phyloP scores from a whole-genome alignment of 2,797 vertebrate genomes.

The Girardinus metallicus region DNA sequence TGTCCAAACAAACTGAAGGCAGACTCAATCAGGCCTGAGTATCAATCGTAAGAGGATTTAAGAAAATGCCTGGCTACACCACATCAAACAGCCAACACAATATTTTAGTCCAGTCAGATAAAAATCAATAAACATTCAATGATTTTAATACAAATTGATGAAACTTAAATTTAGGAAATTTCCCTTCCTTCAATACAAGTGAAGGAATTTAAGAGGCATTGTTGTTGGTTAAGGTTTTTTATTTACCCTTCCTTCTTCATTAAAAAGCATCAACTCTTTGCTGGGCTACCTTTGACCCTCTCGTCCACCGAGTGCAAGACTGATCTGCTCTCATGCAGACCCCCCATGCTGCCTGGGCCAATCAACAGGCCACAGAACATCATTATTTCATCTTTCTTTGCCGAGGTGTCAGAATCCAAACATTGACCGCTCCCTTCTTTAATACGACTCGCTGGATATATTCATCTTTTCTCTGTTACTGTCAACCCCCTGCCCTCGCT shows the following conservation, averaged over 20 bases:
- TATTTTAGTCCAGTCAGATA: neutral
- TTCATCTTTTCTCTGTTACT: constrained; percentile 45
- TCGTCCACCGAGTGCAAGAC: constrained; percentile 50
- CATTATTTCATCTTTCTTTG: constrained; percentile 60
- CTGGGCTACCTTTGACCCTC: constrained; percentile 54
- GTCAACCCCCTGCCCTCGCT: constrained; percentile 33
- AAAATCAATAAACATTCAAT: neutral
- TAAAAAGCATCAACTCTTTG: constrained; percentile 47
- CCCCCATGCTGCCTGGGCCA: constrained; percentile 57
- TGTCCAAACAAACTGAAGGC: no score
- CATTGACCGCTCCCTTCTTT: constrained; percentile 55
- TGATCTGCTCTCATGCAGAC: constrained; percentile 46
- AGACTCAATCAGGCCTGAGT: no score
- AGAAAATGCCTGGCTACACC: no score
- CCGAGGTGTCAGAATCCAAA: constrained; percentile 44
- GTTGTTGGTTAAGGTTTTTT: constrained; percentile 24
- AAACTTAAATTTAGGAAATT: neutral
- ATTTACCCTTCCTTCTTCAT: constrained; percentile 36
- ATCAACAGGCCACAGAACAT: constrained; percentile 58
- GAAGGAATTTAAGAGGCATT: neutral
- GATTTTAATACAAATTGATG: neutral
- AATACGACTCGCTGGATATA: constrained; percentile 47
- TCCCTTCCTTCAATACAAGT: neutral
- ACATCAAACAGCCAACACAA: neutral
- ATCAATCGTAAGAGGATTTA: no score